Conservation (phyloP, 2,797 vertebrate species). For the Choloepus didactylus region DNA sequence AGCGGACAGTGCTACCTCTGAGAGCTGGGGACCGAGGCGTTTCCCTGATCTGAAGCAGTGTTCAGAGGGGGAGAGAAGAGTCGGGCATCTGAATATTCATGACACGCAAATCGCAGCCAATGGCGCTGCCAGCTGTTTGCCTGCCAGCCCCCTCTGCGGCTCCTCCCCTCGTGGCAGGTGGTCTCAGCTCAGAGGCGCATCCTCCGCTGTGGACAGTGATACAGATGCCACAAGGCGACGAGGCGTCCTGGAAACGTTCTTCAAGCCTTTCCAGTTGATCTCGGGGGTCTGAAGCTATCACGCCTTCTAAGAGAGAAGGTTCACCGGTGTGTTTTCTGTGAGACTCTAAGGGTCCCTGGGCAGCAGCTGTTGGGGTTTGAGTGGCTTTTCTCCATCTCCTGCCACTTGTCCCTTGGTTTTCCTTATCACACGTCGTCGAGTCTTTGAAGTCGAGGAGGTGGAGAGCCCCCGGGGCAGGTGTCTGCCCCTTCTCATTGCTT, state of each 20-base stretch:
- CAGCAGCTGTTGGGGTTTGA: background rate
- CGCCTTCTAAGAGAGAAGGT: too few relatives aligned
- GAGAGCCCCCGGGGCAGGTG: accelerated
- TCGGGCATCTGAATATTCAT: background rate
- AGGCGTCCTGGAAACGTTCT: too few relatives aligned
- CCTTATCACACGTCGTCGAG: background rate
- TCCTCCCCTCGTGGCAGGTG: too few relatives aligned
- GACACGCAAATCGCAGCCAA: background rate
- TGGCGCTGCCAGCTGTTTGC: background rate
- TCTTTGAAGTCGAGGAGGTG: background rate
- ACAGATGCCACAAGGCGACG: background rate
- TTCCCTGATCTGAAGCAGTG: background rate
- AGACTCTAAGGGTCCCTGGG: accelerated
- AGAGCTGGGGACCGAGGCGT: accelerated
- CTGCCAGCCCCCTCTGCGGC: background rate
- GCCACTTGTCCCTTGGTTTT: background rate
- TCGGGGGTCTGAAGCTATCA: too few relatives aligned
- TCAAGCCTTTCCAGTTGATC: too few relatives aligned
- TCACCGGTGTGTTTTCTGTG: background rate
- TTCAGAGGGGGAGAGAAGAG: too few relatives aligned
- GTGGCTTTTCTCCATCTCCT: background rate
- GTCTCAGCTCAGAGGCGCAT: too few relatives aligned
- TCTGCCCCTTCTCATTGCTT: background rate
- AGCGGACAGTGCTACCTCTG: background rate
- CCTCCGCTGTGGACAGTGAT: background rate